Base-by-base conservation (phyloP, 2,113 vertebrate genomes). In the Chloroceryle aenea region DNA sequence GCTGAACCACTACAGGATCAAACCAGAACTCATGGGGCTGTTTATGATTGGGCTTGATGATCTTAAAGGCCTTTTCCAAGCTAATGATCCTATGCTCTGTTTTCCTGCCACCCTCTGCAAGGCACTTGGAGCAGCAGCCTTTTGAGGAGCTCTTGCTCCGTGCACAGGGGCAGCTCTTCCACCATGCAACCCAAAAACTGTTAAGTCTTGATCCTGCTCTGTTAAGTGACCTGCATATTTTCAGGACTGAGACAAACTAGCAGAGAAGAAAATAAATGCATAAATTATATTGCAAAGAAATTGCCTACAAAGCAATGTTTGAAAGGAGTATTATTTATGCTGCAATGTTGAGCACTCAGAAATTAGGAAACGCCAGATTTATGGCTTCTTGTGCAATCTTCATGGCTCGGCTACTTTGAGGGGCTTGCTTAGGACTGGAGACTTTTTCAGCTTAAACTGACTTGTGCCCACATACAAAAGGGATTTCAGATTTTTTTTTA, bases 361-460 rank as follows among this genome's bases (percentile, higher is more conserved):
- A 79, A n/a, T 9, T 53, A 73, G 82, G 88, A 91, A 78, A 85
- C 0, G 3, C 16, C 3, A 61, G 85, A 90, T 90, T 95, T 88
- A 64, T n/a, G 79, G 74, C 45, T 93, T 79, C 90, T 68, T 87
- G 91, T 85, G 94, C 82, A 95, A 90, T 29, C 61, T 56, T 36
- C 94, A 74, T 3, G 5, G 68, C 26, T 29, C n/a, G 73, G 87
- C 77, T 89, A 34, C 59, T 63, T 50, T 7, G 67, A 56, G 48
- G 48, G n/a, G 43, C 25, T 69, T 80, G 72, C 63, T 80, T 20
- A 48, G 48, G 18, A 58, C 25, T 14, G 20, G 67, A 63, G 13
- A 23, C 21, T 82, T 69, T 78, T 62, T 50, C 64, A 77, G 68
- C 73, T 69, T 12, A 16, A 75, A 58, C 9, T 36, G 38, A 88